phyloP scores from a whole-genome alignment of 2,888 invertebrate species.

The Latrodectus hesperus region DNA sequence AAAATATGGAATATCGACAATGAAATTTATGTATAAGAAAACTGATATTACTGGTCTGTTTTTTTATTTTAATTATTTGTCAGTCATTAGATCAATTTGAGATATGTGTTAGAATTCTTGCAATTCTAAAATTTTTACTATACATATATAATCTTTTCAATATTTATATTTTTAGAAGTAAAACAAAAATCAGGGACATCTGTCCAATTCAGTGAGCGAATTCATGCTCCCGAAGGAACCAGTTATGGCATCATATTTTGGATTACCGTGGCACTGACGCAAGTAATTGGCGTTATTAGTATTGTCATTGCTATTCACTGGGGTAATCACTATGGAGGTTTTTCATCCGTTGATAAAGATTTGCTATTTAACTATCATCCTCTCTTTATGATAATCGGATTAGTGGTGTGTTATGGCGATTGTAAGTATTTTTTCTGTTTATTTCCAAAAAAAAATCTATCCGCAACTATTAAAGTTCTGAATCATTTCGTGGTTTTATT shows the following conservation, averaged over 20 bases:
- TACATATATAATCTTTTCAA: neutral
- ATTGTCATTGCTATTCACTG: constrained; percentile 80
- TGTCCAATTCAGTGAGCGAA: neutral
- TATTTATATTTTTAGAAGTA: neutral
- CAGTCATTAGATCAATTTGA: no score
- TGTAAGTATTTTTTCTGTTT: constrained; percentile 78
- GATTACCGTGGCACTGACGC: constrained; percentile 54
- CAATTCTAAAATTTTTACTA: no score
- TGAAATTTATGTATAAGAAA: no score
- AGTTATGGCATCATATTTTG: constrained; percentile 7
- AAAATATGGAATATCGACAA: no score
- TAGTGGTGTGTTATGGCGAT: constrained; percentile 87
- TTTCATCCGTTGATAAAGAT: constrained; percentile 81
- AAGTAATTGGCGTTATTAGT: constrained; percentile 76
- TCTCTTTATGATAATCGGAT: constrained; percentile 86
- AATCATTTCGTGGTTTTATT: no score
- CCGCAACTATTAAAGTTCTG: no score
- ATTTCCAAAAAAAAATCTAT: no score
- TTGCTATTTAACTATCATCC: constrained; percentile 91
- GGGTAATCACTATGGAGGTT: constrained; percentile 80
- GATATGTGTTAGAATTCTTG: no score
- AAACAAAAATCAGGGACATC: neutral
- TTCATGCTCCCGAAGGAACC: neutral
- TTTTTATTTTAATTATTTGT: no score
- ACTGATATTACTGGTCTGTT: no score